These are phyloP conservation scores for Tychaedon coryphoeus DNA, from an alignment of 2,113 vertebrate species.

Conservation along the genomic window DNA sequence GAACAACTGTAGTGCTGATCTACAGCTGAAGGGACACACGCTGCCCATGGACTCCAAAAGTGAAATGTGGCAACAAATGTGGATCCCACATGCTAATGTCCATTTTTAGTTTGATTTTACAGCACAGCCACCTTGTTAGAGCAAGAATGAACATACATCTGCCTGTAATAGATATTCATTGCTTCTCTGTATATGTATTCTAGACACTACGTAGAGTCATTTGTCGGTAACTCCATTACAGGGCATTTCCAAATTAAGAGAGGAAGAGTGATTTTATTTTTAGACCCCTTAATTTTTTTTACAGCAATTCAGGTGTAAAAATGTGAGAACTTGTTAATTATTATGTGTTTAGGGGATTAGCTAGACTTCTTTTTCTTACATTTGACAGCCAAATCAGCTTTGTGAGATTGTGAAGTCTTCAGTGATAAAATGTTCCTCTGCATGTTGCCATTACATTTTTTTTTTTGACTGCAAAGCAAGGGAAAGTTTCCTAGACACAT, in stretches of 20 bases:
- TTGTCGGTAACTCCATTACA: not conserved
- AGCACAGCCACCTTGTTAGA: not conserved
- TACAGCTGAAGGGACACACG: not conserved
- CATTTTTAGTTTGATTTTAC: not conserved
- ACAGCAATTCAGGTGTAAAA: not conserved
- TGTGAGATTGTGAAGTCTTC: not conserved
- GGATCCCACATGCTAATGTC: not conserved
- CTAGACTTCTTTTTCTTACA: not conserved
- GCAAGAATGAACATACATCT: not conserved
- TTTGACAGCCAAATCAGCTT: constrained; percentile 7
- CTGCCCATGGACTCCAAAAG: not conserved
- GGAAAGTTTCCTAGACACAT: not conserved
- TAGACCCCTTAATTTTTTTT: not conserved
- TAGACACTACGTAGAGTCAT: not conserved
- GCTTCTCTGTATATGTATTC: not conserved
- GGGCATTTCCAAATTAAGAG: not conserved
- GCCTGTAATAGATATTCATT: not conserved
- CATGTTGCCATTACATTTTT: not conserved
- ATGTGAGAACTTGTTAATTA: constrained; percentile 9
- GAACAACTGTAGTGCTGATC: not conserved
- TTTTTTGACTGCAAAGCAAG: not conserved
- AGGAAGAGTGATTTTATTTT: not conserved
- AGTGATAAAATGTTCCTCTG: not conserved
- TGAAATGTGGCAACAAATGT: not conserved
- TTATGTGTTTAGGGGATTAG: not conserved